phyloP scores from a whole-genome alignment of 2,113 vertebrate species.

The Tachycineta bicolor region DNA sequence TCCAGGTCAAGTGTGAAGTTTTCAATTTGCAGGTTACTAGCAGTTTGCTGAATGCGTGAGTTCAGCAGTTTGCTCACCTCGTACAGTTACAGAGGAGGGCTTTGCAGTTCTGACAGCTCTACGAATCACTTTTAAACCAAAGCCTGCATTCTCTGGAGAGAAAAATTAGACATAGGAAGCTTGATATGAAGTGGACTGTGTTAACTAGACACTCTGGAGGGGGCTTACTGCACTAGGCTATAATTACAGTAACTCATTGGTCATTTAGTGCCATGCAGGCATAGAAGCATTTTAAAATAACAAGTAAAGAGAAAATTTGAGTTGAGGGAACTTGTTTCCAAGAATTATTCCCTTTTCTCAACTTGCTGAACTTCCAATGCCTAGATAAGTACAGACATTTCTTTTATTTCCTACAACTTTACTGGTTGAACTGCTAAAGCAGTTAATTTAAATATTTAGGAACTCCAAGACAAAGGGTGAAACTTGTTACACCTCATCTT shows the following conservation, averaged over 20 bases:
- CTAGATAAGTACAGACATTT: not conserved
- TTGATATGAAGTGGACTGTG: not conserved
- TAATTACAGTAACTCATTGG: not conserved
- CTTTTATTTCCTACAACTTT: not conserved
- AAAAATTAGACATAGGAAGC: not conserved
- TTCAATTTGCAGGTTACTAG: constrained; percentile 37
- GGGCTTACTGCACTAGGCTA: not conserved
- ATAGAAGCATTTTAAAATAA: not conserved
- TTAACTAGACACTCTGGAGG: not conserved
- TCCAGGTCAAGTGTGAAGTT: constrained; percentile 12
- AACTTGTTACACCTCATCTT: not conserved
- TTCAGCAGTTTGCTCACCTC: not conserved
- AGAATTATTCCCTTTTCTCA: not conserved
- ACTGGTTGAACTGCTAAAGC: not conserved
- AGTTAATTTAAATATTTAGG: not conserved
- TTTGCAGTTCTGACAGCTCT: not conserved
- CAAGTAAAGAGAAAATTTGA: not conserved
- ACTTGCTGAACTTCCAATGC: not conserved
- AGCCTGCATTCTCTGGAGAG: not conserved
- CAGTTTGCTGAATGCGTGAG: constrained; percentile 23
- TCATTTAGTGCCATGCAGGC: not conserved
- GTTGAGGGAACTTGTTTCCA: not conserved
- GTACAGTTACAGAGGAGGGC: not conserved
- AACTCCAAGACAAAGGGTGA: not conserved
- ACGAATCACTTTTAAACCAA: not conserved